Evolutionary conservation across 1,140 invertebrate genomes (phyloP).

Genomic region (Drosophila tani): DNA sequence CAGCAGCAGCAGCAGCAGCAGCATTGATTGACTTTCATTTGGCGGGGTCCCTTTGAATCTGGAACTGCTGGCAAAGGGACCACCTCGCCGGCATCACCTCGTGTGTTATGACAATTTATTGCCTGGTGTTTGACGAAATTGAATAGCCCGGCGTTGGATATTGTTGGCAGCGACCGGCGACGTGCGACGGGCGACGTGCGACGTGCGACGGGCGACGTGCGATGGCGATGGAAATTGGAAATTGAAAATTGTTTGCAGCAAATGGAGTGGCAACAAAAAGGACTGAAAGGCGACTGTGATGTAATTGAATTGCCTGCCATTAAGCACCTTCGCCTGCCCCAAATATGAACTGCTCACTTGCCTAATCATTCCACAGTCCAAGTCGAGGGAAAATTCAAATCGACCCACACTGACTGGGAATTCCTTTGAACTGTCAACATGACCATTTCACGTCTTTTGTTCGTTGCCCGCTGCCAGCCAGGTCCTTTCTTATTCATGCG

Average conservation of each 20-base stretch:
- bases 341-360: slow-evolving; percentile 24
- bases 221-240: slow-evolving; percentile 62
- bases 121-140: slow-evolving; percentile 75
- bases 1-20: slow-evolving; percentile 1
- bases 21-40: slow-evolving; percentile 48
- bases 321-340: slow-evolving; percentile 27
- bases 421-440: slow-evolving; percentile 49
- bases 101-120: slow-evolving; percentile 73
- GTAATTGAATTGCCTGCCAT: slow-evolving; percentile 54
- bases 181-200: slow-evolving; percentile 1
- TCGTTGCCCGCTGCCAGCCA: slow-evolving; percentile 1
- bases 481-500: slow-evolving; percentile 39
- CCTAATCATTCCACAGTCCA: slow-evolving; percentile 22
- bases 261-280: slow-evolving; percentile 35
- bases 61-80: slow-evolving; percentile 9
- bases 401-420: slow-evolving; percentile 19
- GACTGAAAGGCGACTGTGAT: slow-evolving; percentile 10
- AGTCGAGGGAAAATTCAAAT: slow-evolving; percentile 25
- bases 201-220: slow-evolving; percentile 15
- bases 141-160: slow-evolving; percentile 51
- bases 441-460: slow-evolving; percentile 48
- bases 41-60: slow-evolving; percentile 35
- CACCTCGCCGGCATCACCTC: slow-evolving; percentile 35
- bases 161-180: slow-evolving; percentile 17
- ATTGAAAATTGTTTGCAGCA: slow-evolving; percentile 52